These are phyloP conservation scores for Leucania comma DNA, from an alignment of 2,888 invertebrate genomes.

Conservation along the genomic window DNA sequence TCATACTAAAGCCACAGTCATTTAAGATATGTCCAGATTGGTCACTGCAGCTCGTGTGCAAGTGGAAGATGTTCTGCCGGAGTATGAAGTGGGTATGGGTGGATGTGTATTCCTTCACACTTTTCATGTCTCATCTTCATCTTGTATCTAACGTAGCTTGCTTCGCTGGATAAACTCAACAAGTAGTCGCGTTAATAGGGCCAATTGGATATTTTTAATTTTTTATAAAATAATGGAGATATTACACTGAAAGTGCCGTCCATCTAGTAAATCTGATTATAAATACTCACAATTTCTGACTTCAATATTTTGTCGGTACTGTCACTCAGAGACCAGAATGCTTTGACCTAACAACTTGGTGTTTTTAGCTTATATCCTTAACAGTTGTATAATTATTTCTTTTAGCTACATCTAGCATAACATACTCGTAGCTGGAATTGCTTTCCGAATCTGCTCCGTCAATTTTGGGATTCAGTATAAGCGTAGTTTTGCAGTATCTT, in stretches of 20 bases:
- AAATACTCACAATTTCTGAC: neutral
- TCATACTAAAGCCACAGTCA: neutral
- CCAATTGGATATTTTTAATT: neutral
- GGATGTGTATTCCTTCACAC: neutral
- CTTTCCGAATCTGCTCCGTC: too few species aligned
- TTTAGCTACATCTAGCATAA: too few species aligned
- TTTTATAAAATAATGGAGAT: neutral
- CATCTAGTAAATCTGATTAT: neutral
- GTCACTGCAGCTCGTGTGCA: neutral
- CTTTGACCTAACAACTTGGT: too few species aligned
- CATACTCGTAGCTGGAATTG: too few species aligned
- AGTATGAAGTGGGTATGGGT: neutral
- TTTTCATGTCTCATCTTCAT: neutral
- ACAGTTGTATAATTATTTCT: neutral
- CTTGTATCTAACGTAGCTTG: too few species aligned
- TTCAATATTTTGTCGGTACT: neutral
- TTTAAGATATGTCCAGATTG: neutral
- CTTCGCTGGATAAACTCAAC: too few species aligned
- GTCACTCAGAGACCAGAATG: neutral
- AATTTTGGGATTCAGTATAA: too few species aligned
- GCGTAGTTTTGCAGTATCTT: too few species aligned
- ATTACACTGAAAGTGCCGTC: neutral
- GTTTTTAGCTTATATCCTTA: neutral
- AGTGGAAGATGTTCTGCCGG: neutral
- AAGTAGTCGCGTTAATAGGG: too few species aligned